phyloP scores from a whole-genome alignment of 2,797 vertebrate genomes.

The Mormyrops boulengeri region DNA sequence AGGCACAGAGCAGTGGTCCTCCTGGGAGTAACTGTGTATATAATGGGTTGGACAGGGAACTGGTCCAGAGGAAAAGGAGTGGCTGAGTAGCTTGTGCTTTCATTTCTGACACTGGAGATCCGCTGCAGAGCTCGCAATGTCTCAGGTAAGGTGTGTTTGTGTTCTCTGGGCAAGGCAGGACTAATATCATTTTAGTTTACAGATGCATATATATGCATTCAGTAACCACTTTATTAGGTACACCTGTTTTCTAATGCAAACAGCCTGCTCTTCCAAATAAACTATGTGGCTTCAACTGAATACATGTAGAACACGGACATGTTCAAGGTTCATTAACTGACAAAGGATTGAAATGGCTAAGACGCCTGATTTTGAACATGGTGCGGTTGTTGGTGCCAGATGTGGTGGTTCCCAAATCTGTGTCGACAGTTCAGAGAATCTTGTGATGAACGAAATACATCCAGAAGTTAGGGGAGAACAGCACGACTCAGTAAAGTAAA shows the following conservation, averaged over 20 bases:
- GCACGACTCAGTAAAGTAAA: not conserved
- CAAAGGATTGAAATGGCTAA: not conserved
- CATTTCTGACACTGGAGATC: conserved; percentile 14
- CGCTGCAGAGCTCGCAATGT: conserved; percentile 47
- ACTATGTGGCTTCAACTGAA: not conserved
- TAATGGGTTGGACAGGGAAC: conserved; percentile 36
- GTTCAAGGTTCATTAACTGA: not conserved
- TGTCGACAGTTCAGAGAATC: not conserved
- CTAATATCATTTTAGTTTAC: not conserved
- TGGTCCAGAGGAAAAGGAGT: conserved; percentile 24
- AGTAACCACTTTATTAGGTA: not conserved
- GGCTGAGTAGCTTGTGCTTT: not conserved
- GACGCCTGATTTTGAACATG: not conserved
- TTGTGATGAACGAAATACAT: not conserved
- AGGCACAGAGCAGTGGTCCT: not conserved
- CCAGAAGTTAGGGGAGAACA: not conserved
- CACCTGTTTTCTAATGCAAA: not conserved
- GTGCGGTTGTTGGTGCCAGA: not conserved
- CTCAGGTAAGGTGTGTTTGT: conserved; percentile 51
- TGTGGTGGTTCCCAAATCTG: not conserved
- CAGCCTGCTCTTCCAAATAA: not conserved
- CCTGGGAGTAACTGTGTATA: conserved; percentile 41
- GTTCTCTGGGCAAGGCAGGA: not conserved
- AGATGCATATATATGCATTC: not conserved
- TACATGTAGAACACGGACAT: not conserved